These are phyloP conservation scores for Palythoa caribaeorum DNA, from an alignment of 92 coral and sea anemone genomes.

Conservation along the genomic window DNA sequence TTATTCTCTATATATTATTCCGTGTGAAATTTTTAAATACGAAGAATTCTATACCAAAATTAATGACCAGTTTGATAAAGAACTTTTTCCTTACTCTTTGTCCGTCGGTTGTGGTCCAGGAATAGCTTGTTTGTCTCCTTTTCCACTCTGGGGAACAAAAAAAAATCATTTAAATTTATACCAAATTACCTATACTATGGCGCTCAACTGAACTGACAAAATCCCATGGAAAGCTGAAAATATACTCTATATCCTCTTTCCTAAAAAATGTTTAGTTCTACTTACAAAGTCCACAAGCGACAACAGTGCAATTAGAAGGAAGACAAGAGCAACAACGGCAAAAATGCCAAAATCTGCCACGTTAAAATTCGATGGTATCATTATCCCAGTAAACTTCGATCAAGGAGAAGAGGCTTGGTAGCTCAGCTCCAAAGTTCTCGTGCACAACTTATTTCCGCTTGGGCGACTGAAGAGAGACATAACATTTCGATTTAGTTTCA, in stretches of 20 bases:
- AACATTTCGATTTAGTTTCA: no score
- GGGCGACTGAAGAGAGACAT: no score
- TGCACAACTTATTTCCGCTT: no score
- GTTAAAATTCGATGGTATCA: slow-evolving; percentile 91
- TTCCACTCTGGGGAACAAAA: slow-evolving; percentile 19
- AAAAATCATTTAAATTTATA: not conserved
- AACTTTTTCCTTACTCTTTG: slow-evolving; percentile 73
- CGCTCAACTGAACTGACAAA: not conserved
- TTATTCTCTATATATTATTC: no score
- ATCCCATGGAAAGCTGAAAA: not conserved
- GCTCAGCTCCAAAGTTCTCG: not conserved
- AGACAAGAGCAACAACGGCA: slow-evolving; percentile 86
- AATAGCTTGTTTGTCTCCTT: slow-evolving; percentile 54
- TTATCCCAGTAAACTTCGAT: not conserved
- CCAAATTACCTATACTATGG: no score
- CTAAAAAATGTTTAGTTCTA: not conserved
- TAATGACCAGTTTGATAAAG: not conserved
- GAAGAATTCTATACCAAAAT: no score
- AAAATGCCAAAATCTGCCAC: slow-evolving; percentile 93
- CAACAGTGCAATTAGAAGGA: slow-evolving; percentile 77
- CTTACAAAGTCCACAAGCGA: slow-evolving; percentile 87
- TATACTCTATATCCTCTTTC: not conserved
- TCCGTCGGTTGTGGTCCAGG: slow-evolving; percentile 92
- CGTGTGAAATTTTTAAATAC: no score
- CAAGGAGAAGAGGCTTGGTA: slow-evolving; percentile 5